Conservation (phyloP, 2,888 invertebrate genomes). For the Tiliacea aurago region DNA sequence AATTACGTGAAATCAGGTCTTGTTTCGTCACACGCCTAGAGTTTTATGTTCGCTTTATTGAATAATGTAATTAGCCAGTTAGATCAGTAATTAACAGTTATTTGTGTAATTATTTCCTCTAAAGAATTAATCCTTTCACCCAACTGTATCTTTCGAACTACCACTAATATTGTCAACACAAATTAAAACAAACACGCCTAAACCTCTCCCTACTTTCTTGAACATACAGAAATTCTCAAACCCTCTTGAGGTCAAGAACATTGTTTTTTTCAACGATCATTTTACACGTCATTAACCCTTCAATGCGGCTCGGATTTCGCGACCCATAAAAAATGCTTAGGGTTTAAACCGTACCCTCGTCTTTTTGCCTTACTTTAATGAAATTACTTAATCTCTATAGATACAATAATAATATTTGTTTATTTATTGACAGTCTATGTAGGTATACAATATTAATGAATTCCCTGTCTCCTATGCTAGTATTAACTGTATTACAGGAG, state of each 20-base stretch:
- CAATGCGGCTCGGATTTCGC: conserved; percentile 76
- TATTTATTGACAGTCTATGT: background rate
- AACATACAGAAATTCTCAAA: conserved; percentile 46
- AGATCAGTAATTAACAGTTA: no score
- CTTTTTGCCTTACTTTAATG: conserved; percentile 39
- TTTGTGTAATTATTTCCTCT: background rate
- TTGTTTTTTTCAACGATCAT: conserved; percentile 71
- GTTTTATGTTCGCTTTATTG: background rate
- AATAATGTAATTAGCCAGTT: no score
- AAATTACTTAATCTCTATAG: conserved; percentile 51
- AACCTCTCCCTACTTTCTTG: conserved; percentile 7
- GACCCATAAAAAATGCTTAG: conserved; percentile 67
- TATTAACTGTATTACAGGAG: background rate
- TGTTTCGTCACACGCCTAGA: background rate
- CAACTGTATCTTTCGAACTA: no score
- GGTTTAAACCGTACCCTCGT: conserved; percentile 57
- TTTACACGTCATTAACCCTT: conserved; percentile 78
- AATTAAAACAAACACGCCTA: conserved; percentile 25
- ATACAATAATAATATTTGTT: background rate
- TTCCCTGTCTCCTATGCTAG: background rate
- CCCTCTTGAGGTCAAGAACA: conserved; percentile 67
- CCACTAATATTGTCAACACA: conserved; percentile 16
- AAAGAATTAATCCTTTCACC: background rate
- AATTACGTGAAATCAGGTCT: background rate
- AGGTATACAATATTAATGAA: background rate